Evolutionary conservation across 2,113 vertebrate species (phyloP), one percentile per base, ranked within the genome.

Genomic region (Raja brachyura): DNA sequence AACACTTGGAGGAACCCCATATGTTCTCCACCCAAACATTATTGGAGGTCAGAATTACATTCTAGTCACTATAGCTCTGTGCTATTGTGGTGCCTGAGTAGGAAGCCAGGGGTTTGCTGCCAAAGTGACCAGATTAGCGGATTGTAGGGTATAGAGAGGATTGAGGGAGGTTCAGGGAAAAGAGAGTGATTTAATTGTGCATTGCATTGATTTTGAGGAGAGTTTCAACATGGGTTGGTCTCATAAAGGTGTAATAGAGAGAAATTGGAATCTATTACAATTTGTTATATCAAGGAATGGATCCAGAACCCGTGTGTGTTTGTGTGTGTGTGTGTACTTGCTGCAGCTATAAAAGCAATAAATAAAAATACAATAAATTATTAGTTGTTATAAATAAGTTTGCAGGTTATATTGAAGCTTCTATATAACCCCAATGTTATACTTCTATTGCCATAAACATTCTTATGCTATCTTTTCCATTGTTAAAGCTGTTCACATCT

Each of bases 351-450:
- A 48, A 48, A 48, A 1, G 39, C 39, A 48, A 48, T 48, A 48
- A 48, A 48, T 48, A 48, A 48, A 48, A 48, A 48, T 48, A 3
- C 39, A 48, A 48, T 48, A 48, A 48, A 48, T 48, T 48, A 48
- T 48, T 48, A 48, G 39, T 48, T 48, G 39, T 48, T 48, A 48
- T 48, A 48, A 73, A 28, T 74, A 3, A 92, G 9, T 3, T 68
- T 90, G 61, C n/a, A 90, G 61, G 68, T 92, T 73, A 73, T 33
- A 73, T 33, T 48, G n/a, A 39, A 54, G 3, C 33, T 25, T 48
- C 73, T 92, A 25, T 92, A 73, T 54, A 73, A 54, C 73, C 73
- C 68, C 20, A 48, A 92, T 73, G 70, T 92, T 22, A 92, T 73
- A 54, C 33, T 54, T 92, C 33, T 54, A 73, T 92, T 73, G 31